Evolutionary conservation across 2,113 vertebrate species (phyloP).

Genomic region (Lucifuga dentata): DNA sequence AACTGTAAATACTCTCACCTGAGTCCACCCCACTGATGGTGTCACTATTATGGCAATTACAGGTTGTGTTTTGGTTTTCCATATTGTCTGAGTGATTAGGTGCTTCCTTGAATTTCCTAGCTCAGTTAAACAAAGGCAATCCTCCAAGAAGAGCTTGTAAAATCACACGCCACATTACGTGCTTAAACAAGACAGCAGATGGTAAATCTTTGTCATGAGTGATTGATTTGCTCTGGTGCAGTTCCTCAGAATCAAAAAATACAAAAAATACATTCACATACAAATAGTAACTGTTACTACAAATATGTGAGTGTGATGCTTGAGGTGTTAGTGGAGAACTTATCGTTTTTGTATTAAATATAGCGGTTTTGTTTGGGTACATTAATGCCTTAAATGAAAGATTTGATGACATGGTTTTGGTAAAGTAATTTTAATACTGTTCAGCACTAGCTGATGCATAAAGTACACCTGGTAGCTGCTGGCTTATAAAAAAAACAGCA

Average conservation of each 20-base stretch:
- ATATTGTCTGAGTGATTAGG: slow-evolving; percentile 20
- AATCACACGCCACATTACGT: background rate
- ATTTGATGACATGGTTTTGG: slow-evolving; percentile 6
- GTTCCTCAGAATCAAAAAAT: background rate
- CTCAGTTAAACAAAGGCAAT: background rate
- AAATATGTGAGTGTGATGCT: background rate
- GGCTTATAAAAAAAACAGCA: slow-evolving; percentile 14
- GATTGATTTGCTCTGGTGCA: slow-evolving; percentile 40
- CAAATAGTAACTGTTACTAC: background rate
- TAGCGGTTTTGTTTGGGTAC: slow-evolving; percentile 2
- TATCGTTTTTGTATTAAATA: background rate
- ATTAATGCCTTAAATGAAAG: background rate
- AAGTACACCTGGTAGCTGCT: slow-evolving; percentile 4
- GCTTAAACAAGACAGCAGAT: slow-evolving; percentile 17
- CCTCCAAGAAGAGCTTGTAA: background rate
- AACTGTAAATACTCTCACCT: slow-evolving; percentile 39
- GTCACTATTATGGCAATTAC: slow-evolving; percentile 46
- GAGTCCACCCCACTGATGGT: slow-evolving; percentile 9
- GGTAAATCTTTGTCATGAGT: background rate
- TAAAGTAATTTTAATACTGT: slow-evolving; percentile 4
- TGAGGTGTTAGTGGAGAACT: background rate
- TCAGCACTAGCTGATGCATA: slow-evolving; percentile 1
- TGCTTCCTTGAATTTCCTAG: slow-evolving; percentile 24
- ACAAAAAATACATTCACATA: background rate
- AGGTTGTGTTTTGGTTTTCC: slow-evolving; percentile 40